A percentile compares a stretch with the other conserved stretches of the same genome.
Evolutionary conservation across 2,797 vertebrate species (phyloP).

Genomic region (Periparus ater): DNA sequence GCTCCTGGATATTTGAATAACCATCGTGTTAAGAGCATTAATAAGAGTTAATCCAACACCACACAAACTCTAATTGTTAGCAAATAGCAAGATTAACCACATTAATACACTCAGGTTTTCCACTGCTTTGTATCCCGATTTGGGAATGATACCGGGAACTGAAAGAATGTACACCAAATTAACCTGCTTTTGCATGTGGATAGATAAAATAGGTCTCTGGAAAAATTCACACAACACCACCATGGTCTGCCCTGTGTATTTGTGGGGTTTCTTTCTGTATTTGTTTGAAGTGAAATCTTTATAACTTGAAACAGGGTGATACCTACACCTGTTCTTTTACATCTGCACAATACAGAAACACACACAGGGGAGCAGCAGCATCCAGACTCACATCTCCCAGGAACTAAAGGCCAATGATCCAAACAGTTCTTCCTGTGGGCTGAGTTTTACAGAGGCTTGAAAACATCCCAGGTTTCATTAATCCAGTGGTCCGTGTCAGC

Average conservation of each 20-base stretch:
- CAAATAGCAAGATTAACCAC: conserved; percentile 14
- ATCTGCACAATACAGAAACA: rapidly evolving
- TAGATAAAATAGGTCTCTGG: neutral
- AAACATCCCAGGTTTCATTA: neutral
- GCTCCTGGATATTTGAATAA: neutral
- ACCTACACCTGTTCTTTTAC: neutral
- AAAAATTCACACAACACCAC: neutral
- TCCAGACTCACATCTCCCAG: rapidly evolving
- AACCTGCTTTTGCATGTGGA: neutral
- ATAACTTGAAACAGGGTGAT: neutral
- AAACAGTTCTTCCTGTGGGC: neutral
- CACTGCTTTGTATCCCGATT: neutral
- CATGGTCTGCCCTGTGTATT: rapidly evolving
- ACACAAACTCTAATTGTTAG: neutral
- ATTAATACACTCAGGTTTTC: neutral
- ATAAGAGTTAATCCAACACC: conserved; percentile 23
- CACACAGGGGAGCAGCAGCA: rapidly evolving
- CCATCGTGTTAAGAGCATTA: neutral
- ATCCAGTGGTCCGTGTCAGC: neutral
- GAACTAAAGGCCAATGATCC: neutral
- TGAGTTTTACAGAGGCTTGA: neutral
- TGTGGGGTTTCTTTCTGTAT: neutral
- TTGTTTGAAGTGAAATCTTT: neutral
- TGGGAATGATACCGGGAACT: neutral
- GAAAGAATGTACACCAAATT: neutral